Base-by-base conservation (phyloP, 2,888 invertebrate genomes). In the Sarcophaga variegata region DNA sequence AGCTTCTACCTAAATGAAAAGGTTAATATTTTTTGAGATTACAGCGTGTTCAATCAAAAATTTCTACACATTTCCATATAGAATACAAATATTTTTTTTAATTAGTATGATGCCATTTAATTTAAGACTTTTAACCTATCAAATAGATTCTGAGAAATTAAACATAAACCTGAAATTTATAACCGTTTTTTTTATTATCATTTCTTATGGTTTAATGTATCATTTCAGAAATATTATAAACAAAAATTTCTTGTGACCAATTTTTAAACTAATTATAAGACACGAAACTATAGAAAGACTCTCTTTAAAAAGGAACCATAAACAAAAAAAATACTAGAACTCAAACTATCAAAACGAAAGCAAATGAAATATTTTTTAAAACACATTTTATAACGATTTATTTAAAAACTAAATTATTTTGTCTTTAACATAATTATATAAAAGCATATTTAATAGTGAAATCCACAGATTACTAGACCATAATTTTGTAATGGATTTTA, bases 191-290 rank as follows among this genome's bases (percentile, higher is more conserved):
- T 4, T 2, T 22, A 22, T 22, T n/a, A 17, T n/a, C 4, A 4
- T 45, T 69, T 47, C 12, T 3, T 14, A 22, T 25, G 14, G 17
- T 22, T 20, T 70, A 1, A 62, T 27, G 17, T 54, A 54, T 64
- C 3, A 47, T 49, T 64, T 67, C 6, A 3, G 2, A 22, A 60
- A 59, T 20, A 45, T 54, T 37, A 37, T 59, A 72, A 45, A 71
- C 20, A n/a, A 45, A 1, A 64, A 45, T 60, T 83, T 64, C 60
- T 83, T 67, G 71, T 59, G 82, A 83, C 82, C 82, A 83, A 83
- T 83, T 76, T 75, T 77, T 60, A 72, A 72, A 83, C 76, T 76
- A 80, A 71, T 66, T 80, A 71, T 80, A 80, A 80, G 71, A 76
- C 76, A 76, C 64, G 45, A 59, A 64, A 71, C 27, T 27, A 82